Evolutionary conservation across 1,140 invertebrate genomes (phyloP), one percentile per base, ranked within the genome.

Genomic region (Drosophila bipectinata): DNA sequence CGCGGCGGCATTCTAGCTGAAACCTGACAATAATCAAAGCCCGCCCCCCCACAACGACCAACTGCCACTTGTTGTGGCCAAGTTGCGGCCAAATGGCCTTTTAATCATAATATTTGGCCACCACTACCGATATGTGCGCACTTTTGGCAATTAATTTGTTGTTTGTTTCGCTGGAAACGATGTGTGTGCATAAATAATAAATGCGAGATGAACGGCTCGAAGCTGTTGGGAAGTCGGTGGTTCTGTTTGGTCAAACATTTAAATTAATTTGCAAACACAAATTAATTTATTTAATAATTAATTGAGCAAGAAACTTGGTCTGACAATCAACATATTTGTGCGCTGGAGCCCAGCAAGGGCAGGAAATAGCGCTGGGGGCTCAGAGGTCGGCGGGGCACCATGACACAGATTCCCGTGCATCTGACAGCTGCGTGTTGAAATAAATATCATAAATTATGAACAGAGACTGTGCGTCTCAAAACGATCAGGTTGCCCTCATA

Each of bases 251-350:
- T 59, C 78, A 64, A 69, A 75, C 83, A 89, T 88, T 88, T 89
- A 88, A 88, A 88, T 88, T 88, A 88, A 88, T 88, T 88, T 89
- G 68, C 79, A 72, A 76, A 66, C 71, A 62, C 73, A 89, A 88
- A 88, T 88, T 88, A 88, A 88, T 89, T 88, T 83, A 89, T 88
- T 88, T 77, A 88, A 88, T 88, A 88, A 88, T 88, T 88, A 88
- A 88, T 88, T 88, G 77, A 76, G 68, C 83, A 89, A 88, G 83
- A 84, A 88, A 88, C 61, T 88, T 53, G 52, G 24, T 9, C 72
- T 37, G 84, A 89, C 76, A 79, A 77, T 68, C 60, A 83, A 53
- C 76, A 88, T 87, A 88, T 88, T 83, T 83, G 63, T 77, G 71
- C 51, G 32, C 21, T 51, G 37, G 6, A 12, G 21, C 21, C 32